Percentiles rank a stretch among this genome's conserved stretches.
These are phyloP conservation scores for Sclerurus mexicanus DNA, from an alignment of 2,113 vertebrate genomes.

Conservation along the genomic window DNA sequence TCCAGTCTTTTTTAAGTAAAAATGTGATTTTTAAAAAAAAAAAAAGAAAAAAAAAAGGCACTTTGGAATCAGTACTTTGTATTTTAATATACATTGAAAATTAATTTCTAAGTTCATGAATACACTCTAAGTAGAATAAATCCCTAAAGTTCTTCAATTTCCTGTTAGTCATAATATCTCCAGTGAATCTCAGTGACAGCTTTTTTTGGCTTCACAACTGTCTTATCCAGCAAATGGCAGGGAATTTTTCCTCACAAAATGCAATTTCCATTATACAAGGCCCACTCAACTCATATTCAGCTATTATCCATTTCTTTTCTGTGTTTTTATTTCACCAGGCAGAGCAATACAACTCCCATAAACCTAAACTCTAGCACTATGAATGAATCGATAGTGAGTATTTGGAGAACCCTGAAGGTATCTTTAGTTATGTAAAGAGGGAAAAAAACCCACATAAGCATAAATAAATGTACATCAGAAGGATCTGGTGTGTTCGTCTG, in stretches of 20 bases:
- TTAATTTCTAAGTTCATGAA: neutral
- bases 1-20: neutral
- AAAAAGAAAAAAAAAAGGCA: neutral
- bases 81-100: neutral
- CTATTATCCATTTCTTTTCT: neutral
- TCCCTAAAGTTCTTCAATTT: neutral
- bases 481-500: neutral
- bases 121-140: neutral
- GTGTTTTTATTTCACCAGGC: neutral
- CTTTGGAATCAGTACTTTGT: neutral
- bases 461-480: neutral
- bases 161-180: neutral
- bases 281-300: neutral
- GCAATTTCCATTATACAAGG: neutral
- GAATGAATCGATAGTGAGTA: neutral
- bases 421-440: neutral
- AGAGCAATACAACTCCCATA: neutral
- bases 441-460: neutral
- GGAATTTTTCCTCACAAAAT: neutral
- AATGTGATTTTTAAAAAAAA: neutral
- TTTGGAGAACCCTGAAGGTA: neutral
- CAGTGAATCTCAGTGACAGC: neutral
- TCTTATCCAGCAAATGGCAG: neutral
- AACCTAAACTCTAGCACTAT: neutral
- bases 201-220: neutral